Evolutionary conservation across 2,113 vertebrate species (phyloP).

Genomic region (Tetraodon nigroviridis): DNA sequence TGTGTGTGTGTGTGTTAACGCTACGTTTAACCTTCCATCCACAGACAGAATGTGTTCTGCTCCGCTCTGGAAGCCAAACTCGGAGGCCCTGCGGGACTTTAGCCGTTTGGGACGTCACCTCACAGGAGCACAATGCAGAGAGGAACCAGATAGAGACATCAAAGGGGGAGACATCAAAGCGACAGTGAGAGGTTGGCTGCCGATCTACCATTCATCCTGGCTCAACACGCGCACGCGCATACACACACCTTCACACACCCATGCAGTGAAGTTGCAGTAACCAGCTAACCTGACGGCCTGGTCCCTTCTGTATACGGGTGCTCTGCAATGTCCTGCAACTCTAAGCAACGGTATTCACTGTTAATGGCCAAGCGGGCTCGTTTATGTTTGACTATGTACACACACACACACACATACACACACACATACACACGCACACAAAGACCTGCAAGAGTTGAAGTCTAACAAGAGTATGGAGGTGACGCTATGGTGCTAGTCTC

Average conservation of each 20-base stretch:
- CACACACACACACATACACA: neutral
- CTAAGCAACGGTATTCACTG: conserved; percentile 67
- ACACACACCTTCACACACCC: conserved; percentile 13
- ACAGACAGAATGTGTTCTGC: conserved; percentile 68
- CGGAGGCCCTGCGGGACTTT: conserved; percentile 53
- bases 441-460: neutral
- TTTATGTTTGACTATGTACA: conserved; percentile 4
- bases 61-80: conserved; percentile 67
- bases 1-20: neutral
- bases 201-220: conserved; percentile 26
- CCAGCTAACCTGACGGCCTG: conserved; percentile 68
- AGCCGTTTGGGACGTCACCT: conserved; percentile 46
- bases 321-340: conserved; percentile 74
- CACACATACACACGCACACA: conserved; percentile 2
- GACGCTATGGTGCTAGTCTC: conserved; percentile 21
- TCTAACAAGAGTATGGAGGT: neutral
- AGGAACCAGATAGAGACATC: conserved; percentile 34
- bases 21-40: conserved; percentile 54
- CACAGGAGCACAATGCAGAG: conserved; percentile 61
- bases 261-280: conserved; percentile 50
- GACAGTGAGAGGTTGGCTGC: conserved; percentile 29
- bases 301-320: conserved; percentile 63
- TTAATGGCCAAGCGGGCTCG: conserved; percentile 43
- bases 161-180: conserved; percentile 27
- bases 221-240: conserved; percentile 19